Conservation (phyloP, 2,797 vertebrate genomes). For the Varecia variegata region DNA sequence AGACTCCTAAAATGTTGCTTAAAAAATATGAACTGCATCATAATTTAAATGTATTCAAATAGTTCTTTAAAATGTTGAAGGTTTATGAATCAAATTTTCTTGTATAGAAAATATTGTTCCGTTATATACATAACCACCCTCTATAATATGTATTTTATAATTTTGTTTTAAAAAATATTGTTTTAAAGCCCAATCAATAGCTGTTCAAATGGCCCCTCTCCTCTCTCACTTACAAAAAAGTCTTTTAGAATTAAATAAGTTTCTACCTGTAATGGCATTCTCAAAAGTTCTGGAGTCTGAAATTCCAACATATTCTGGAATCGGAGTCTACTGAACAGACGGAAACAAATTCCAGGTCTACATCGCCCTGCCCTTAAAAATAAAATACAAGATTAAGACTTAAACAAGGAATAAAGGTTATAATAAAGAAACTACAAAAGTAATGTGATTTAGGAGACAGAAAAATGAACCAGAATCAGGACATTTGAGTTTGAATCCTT, state of each 20-base stretch:
- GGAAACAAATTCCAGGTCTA: conserved; percentile 94
- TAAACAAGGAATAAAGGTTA: background rate
- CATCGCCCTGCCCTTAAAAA: conserved; percentile 94
- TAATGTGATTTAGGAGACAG: conserved; percentile 10
- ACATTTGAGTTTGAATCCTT: background rate
- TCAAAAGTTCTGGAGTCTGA: conserved; percentile 94
- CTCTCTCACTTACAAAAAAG: background rate
- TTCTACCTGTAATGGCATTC: conserved; percentile 95
- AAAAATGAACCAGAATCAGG: background rate
- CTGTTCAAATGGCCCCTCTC: background rate
- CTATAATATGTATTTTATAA: background rate
- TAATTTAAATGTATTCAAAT: conserved; percentile 3
- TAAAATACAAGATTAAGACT: conserved; percentile 68
- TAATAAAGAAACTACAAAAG: conserved; percentile 2
- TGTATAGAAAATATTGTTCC: background rate
- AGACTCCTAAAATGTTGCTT: conserved; percentile 12
- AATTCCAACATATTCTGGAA: conserved; percentile 95
- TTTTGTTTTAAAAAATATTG: background rate
- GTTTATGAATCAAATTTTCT: background rate
- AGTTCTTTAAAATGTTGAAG: conserved; percentile 28
- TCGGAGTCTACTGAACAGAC: conserved; percentile 92
- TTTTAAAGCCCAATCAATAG: background rate
- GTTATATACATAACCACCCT: background rate
- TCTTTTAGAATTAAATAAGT: background rate
- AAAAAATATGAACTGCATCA: background rate